Base-by-base conservation (phyloP, 2,113 vertebrate species). In the Notothenia rossii region DNA sequence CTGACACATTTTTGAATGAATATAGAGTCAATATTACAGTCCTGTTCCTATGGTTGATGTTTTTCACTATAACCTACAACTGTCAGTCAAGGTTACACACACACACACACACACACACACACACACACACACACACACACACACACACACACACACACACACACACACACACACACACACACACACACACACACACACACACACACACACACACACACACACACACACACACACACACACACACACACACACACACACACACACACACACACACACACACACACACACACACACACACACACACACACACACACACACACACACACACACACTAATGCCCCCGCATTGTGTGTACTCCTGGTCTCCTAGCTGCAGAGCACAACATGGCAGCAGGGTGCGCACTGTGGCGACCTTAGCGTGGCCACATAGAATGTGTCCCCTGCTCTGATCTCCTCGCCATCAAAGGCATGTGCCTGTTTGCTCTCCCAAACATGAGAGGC, bases 311-410 rank as follows among this genome's bases (percentile, higher is more conserved):
- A 67, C 59, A 85, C 22, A 72, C 69, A 50, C 71, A 67, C 53
- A 51, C 18, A 71, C 62, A 73, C 74, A 64, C 56, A 25, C 7
- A 54, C 85, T 85, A 85, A 72, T 71, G 83, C 79, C 72, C 59
- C 65, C 72, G 53, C 58, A 65, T 65, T 77, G 89, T 93, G 88
- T 93, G 74, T 88, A 77, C 70, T 58, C 58, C 2, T 60, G 56
- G 91, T 93, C 83, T 94, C 92, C 89, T 93, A 94, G 94, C 92
- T 92, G 92, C 93, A 43, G 85, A 87, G 83, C 88, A 92, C 82
- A 95, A 94, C 93, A 94, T 82, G 85, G 90, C 90, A 79, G 85
- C 51, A n/a, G 81, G 80, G 83, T 75, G 84, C 76, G 88, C 86
- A 87, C 84, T 63, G 86, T 0, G 67, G 75, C 66, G 79, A 89